phyloP scores from a whole-genome alignment of 1,140 invertebrate species.

The Marisa cornuarietis region DNA sequence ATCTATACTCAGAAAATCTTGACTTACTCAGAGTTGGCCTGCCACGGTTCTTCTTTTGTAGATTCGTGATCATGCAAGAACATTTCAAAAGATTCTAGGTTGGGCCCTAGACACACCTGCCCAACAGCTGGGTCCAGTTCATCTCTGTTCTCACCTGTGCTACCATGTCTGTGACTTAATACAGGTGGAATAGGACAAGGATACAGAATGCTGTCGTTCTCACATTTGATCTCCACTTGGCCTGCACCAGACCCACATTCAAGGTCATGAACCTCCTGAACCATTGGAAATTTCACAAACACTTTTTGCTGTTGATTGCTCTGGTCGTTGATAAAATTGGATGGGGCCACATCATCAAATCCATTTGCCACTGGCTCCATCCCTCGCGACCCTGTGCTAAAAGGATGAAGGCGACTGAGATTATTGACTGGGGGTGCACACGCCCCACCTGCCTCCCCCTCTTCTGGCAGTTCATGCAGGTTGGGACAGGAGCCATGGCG shows the following conservation, averaged over 20 bases:
- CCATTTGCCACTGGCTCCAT: slow-evolving; percentile 31
- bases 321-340: slow-evolving; percentile 54
- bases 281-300: slow-evolving; percentile 47
- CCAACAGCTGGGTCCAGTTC: slow-evolving; percentile 18
- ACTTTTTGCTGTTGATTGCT: slow-evolving; percentile 53
- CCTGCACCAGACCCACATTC: slow-evolving; percentile 36
- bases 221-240: slow-evolving; percentile 28
- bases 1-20: too few relatives aligned
- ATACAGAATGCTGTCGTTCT: slow-evolving; percentile 18
- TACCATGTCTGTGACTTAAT: slow-evolving; percentile 5
- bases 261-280: slow-evolving; percentile 22
- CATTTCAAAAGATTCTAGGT: slow-evolving; percentile 22
- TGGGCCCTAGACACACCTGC: slow-evolving; percentile 23
- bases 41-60: slow-evolving; percentile 5
- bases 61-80: neutral
- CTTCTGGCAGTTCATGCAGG: slow-evolving; percentile 8
- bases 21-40: slow-evolving; percentile 19
- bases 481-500: slow-evolving; percentile 8
- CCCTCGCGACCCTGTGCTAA: neutral
- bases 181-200: neutral
- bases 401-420: slow-evolving; percentile 14
- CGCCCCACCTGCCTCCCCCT: slow-evolving; percentile 13
- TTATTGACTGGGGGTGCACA: slow-evolving; percentile 20
- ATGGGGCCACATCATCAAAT: slow-evolving; percentile 28
- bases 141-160: slow-evolving; percentile 20